Conservation (phyloP, 2,797 vertebrate genomes). For the Chanos chanos region DNA sequence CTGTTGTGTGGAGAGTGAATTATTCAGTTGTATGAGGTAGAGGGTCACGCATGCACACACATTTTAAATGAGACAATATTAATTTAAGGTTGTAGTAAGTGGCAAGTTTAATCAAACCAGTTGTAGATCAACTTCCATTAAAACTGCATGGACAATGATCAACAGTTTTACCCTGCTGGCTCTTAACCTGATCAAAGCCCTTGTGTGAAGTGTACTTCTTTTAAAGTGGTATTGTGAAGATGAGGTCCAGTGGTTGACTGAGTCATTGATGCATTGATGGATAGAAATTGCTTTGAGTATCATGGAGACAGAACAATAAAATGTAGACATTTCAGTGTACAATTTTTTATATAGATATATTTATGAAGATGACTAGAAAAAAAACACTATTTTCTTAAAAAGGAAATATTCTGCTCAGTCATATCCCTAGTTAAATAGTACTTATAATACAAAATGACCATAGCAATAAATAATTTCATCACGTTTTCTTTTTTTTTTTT, state of each 20-base stretch:
- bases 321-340: slow-evolving; percentile 66
- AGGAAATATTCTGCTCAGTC: slow-evolving; percentile 84
- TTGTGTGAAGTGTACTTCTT: background rate
- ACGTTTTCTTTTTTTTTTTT: slow-evolving; percentile 75
- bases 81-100: background rate
- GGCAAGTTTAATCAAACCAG: slow-evolving; percentile 4
- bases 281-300: background rate
- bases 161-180: background rate
- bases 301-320: slow-evolving; percentile 14
- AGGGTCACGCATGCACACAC: too few species aligned
- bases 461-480: slow-evolving; percentile 96
- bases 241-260: background rate
- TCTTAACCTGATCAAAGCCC: background rate
- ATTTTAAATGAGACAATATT: background rate
- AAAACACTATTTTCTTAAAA: slow-evolving; percentile 79
- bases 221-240: background rate
- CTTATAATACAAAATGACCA: slow-evolving; percentile 75
- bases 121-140: background rate
- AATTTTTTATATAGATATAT: slow-evolving; percentile 77
- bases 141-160: too few species aligned
- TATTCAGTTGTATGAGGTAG: too few species aligned
- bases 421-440: slow-evolving; percentile 89
- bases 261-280: background rate
- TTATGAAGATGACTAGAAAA: slow-evolving; percentile 69
- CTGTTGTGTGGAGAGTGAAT: too few species aligned